A percentile compares a stretch with the other conserved stretches of the same genome.
phyloP scores from a whole-genome alignment of 2,797 vertebrate species.

The Silurus aristotelis region DNA sequence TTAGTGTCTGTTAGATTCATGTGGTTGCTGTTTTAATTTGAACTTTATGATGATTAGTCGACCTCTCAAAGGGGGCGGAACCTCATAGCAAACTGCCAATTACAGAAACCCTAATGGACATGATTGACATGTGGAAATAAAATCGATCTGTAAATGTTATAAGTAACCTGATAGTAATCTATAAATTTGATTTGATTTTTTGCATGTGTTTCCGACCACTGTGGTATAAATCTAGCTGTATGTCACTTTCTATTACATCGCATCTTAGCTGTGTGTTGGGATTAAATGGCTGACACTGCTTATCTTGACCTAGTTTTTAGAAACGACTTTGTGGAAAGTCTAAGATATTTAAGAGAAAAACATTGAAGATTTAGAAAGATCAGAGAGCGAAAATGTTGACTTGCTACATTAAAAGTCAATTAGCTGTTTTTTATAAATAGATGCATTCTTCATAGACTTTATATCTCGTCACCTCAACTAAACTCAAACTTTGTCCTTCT shows the following conservation, averaged over 20 bases:
- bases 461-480: too few species aligned
- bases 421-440: too few species aligned
- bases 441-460: too few species aligned
- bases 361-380: too few species aligned
- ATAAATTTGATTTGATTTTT: background rate
- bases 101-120: background rate
- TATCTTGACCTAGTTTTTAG: background rate
- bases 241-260: background rate
- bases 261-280: background rate
- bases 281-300: background rate
- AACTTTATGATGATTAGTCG: background rate
- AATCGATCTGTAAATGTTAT: background rate
- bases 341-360: too few species aligned
- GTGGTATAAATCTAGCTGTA: background rate
- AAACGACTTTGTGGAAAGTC: too few species aligned
- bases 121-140: background rate
- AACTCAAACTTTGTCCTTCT: too few species aligned
- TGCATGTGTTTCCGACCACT: background rate
- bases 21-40: background rate
- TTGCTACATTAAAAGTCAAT: too few species aligned
- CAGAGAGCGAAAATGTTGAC: too few species aligned
- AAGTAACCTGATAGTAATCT: background rate
- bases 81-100: background rate
- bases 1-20: background rate
- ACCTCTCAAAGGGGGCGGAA: background rate